Evolutionary conservation across 2,797 vertebrate genomes (phyloP), one percentile per base, ranked within the genome.

Genomic region (Spinibarbus caldwelli): DNA sequence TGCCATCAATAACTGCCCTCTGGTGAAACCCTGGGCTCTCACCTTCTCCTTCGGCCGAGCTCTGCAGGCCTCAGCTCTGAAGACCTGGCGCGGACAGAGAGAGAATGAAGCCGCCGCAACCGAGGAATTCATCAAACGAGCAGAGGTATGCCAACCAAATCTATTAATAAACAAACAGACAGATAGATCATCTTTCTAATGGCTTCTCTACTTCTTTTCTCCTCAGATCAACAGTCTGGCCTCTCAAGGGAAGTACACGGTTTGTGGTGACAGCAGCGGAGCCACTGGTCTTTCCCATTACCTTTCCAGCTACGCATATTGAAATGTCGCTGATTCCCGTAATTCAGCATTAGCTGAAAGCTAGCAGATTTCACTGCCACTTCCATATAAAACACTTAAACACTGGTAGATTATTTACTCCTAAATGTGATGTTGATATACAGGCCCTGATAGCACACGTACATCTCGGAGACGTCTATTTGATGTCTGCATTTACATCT

Each of bases 21-120:
- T 99, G 86, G 57, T 95, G 71, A 95, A 96, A 91, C 97, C 98
- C 8, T 99, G 98, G 98, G 92, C 96, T 15, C 96, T 99, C 64
- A 97, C 97, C 66, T 99, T 99, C 94, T 99, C 98, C 72, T 99
- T 96, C 0, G 98, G 98, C 57, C 96, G 98, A 82, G 98, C 98
- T 2, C 94, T 99, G 90, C 98, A 99, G 93, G 98, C 97, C 0
- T 99, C 98, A 0, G 98, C 98, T 0, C 96, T 99, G 86, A 96
- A 94, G 43, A 93, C 97, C 90, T 99, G 98, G 98, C 95, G 97
- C 0, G 98, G 98, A 36, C 96, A 98, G 86, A 95, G 79, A 82
- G 97, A 98, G 89, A 99, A 99, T 0, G 96, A 97, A 57, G 94
- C 89, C 0, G 92, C 92, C 0, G 98, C 98, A 90, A 97, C 97